Evolutionary conservation across 2,113 vertebrate genomes (phyloP).

Genomic region (Oxygymnocypris stewartii): DNA sequence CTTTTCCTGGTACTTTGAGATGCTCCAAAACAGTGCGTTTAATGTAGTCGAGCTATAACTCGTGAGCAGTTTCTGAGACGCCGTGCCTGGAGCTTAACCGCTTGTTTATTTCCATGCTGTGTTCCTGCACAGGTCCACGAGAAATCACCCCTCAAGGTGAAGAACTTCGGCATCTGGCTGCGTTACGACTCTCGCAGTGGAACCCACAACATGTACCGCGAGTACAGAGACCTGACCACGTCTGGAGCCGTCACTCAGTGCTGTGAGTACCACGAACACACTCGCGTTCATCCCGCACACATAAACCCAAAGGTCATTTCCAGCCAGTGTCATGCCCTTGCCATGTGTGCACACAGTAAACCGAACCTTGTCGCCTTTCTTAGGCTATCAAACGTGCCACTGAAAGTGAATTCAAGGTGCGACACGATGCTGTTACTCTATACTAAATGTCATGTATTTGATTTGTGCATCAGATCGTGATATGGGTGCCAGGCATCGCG

Average conservation of each 20-base stretch:
- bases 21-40: no score
- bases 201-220: slow-evolving; percentile 99
- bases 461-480: slow-evolving; percentile 81
- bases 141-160: slow-evolving; percentile 90
- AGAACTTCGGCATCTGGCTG: slow-evolving; percentile 98
- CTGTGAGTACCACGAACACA: slow-evolving; percentile 79
- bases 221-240: slow-evolving; percentile 95
- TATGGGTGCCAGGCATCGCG: slow-evolving; percentile 95
- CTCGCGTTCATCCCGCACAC: slow-evolving; percentile 66
- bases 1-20: no score
- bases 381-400: no score
- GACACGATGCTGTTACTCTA: no score
- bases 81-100: neutral
- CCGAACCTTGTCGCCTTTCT: slow-evolving; percentile 59
- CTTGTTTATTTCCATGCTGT: neutral
- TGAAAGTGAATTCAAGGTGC: no score
- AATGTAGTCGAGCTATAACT: no score
- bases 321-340: slow-evolving; percentile 73
- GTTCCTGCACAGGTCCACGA: slow-evolving; percentile 84
- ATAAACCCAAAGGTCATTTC: slow-evolving; percentile 80
- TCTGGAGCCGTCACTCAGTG: slow-evolving; percentile 96
- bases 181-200: slow-evolving; percentile 97
- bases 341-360: slow-evolving; percentile 78
- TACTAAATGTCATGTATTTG: neutral
- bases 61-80: no score